Conservation (phyloP, 92 coral and sea anemone genomes). For the Bergia sp. region DNA sequence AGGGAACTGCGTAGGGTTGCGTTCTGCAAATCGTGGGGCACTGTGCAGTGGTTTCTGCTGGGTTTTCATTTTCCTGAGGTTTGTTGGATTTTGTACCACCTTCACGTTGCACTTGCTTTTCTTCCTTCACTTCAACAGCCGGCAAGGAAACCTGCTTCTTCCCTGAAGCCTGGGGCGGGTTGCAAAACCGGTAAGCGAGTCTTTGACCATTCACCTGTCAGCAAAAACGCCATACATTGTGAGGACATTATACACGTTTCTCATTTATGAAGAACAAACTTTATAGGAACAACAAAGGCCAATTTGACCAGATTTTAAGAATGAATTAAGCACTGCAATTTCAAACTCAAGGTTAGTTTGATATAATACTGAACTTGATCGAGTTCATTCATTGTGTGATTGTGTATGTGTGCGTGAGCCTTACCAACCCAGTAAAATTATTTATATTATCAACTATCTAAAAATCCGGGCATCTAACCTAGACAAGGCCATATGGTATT, state of each 20-base stretch:
- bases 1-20: slow-evolving; percentile 13
- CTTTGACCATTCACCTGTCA: slow-evolving; percentile 91
- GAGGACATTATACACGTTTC: neutral
- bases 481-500: too few relatives aligned
- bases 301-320: neutral
- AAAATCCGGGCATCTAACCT: too few relatives aligned
- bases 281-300: neutral
- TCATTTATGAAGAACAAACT: neutral
- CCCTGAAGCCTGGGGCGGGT: slow-evolving; percentile 58
- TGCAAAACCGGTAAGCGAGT: slow-evolving; percentile 88
- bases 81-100: neutral
- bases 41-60: neutral
- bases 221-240: neutral
- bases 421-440: too few relatives aligned
- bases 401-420: too few relatives aligned
- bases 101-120: neutral
- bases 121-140: neutral
- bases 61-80: neutral
- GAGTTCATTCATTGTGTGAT: too few relatives aligned
- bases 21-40: slow-evolving; percentile 3
- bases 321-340: neutral
- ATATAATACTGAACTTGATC: too few relatives aligned
- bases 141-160: slow-evolving; percentile 4
- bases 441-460: too few relatives aligned
- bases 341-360: too few relatives aligned